Conservation (phyloP, 2,797 vertebrate genomes). For the Sciaenops ocellatus region DNA sequence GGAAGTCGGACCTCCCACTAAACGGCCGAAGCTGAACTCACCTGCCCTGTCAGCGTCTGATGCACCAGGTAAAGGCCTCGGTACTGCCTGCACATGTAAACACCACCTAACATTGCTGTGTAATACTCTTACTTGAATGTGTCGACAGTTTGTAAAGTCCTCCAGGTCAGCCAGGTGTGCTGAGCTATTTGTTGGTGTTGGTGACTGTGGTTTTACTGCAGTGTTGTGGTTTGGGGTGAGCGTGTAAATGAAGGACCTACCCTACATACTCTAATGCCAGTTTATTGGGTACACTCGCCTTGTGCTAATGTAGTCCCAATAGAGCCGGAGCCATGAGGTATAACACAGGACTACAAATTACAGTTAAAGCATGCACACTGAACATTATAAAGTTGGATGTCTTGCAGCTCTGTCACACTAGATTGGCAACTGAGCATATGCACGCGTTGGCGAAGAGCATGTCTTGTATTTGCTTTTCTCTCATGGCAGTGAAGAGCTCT, state of each 20-base stretch:
- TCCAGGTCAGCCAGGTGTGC: neutral
- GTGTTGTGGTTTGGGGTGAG: constrained; percentile 47
- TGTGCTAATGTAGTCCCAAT: neutral
- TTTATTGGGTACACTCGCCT: neutral
- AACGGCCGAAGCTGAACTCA: constrained; percentile 97
- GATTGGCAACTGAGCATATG: neutral
- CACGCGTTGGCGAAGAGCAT: neutral
- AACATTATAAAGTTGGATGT: neutral
- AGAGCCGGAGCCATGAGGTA: neutral
- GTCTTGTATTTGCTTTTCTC: neutral
- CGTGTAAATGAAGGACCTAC: neutral
- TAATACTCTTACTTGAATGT: rapidly evolving
- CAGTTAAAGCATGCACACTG: neutral
- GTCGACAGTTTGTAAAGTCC: neutral
- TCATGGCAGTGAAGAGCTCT: neutral
- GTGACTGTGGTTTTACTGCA: constrained; percentile 40
- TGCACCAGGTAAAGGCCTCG: constrained; percentile 92
- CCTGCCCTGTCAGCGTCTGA: constrained; percentile 94
- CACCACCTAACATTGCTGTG: neutral
- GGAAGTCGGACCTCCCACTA: constrained; percentile 96
- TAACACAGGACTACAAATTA: neutral
- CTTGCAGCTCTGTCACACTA: neutral
- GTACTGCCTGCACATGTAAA: constrained; percentile 34
- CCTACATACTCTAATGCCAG: neutral
- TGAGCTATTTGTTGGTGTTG: neutral